Conservation (phyloP, 2,888 invertebrate genomes). For the Oscheius myriophilus region DNA sequence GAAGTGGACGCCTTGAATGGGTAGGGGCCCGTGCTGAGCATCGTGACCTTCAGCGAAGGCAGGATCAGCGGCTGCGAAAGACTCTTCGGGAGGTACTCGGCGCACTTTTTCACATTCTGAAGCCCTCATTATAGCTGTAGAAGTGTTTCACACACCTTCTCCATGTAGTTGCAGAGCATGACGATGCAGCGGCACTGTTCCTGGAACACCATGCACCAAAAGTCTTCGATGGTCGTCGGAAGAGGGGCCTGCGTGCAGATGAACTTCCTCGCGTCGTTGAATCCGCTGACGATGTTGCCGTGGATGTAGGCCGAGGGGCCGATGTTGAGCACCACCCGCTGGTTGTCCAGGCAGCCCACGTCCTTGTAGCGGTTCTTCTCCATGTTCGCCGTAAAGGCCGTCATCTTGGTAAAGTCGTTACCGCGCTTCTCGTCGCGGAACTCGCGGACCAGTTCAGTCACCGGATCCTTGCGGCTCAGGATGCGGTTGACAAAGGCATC, state of each 20-base stretch:
- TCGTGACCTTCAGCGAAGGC: background rate
- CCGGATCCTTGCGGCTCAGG: no score
- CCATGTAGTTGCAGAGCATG: conserved; percentile 26
- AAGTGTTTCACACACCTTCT: no score
- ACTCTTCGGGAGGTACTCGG: conserved; percentile 17
- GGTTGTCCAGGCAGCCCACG: conserved; percentile 26
- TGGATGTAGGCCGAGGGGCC: conserved; percentile 24
- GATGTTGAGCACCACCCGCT: conserved; percentile 9
- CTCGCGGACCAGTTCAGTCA: background rate
- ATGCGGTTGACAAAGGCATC: no score
- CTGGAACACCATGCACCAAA: conserved; percentile 29
- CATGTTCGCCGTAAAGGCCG: conserved; percentile 3
- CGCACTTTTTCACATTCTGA: conserved; percentile 19
- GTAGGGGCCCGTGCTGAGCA: background rate
- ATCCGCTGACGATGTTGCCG: conserved; percentile 14
- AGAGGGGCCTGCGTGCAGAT: conserved; percentile 31
- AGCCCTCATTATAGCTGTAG: no score
- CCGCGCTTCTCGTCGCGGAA: conserved; percentile 9
- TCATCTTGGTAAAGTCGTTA: conserved; percentile 23
- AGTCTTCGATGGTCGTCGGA: conserved; percentile 19
- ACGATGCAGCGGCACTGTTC: conserved; percentile 6
- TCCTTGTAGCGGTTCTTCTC: conserved; percentile 27
- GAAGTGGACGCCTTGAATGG: background rate
- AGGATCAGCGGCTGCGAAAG: background rate
- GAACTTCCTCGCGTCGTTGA: conserved; percentile 6